Base-by-base conservation (phyloP, 2,113 vertebrate genomes). In the Clarias macrocephalus region DNA sequence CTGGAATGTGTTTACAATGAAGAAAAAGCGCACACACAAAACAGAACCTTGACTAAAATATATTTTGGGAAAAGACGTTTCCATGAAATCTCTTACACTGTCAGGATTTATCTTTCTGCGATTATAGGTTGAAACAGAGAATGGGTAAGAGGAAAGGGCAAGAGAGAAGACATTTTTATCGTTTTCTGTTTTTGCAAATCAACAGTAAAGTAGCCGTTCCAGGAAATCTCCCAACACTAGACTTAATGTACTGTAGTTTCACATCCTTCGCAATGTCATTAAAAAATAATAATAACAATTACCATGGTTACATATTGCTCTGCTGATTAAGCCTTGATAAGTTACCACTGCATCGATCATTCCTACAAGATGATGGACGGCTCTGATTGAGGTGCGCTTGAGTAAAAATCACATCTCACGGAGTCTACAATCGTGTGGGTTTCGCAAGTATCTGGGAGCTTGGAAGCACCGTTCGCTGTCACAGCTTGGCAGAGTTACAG, bases 401-500 rank as follows among this genome's bases (percentile, higher is more conserved):
- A 82, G 52, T 60, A 12, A 19, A 72, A 70, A 19, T 25, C n/a
- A 21, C 7, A 5, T 56, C 76, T 68, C 16, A 8, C 5, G 48
- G 23, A 80, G 18, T 82, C 28, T 48, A 70, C 21, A 37, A 37
- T n/a, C 18, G 28, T 52, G 5, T 72, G 79, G 30, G 37, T 60
- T n/a, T 77, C 30, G 54, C 72, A 80, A 68, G 59, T 59, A 85
- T 59, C 30, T 21, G 57, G 23, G 28, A 82, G 83, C 63, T 73
- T 76, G 52, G 80, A 83, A 70, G 63, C 19, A 59, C 28, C 25
- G 12, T 59, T 83, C 66, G 33, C 21, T 62, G 65, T 62, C 63
- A 80, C 56, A 56, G 70, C 42, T 52, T 48, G 84, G 86, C 79
- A 79, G 62, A 85, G 83, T 62, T 87, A 87, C 86, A 42, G 88